Evolutionary conservation across 1,140 invertebrate species (phyloP).

Genomic region (Diorhabda elongata): DNA sequence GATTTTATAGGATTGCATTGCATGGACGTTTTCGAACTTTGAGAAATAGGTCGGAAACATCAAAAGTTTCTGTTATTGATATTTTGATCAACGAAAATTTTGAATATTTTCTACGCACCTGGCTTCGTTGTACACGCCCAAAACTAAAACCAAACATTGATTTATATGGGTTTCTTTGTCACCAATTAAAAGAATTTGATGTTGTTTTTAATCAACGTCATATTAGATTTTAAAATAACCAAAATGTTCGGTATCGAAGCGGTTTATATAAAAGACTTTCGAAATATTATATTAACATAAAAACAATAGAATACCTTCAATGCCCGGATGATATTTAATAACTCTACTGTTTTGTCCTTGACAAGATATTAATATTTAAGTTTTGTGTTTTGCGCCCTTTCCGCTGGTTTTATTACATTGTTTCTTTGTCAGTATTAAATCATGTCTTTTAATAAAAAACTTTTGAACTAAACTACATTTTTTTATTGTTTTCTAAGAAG

Average conservation of each 20-base stretch:
- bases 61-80: no score
- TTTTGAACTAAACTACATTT: no score
- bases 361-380: slow-evolving; percentile 6
- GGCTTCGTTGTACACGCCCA: slow-evolving; percentile 1
- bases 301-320: slow-evolving; percentile 37
- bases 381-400: neutral
- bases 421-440: neutral
- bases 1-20: no score
- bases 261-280: slow-evolving; percentile 27
- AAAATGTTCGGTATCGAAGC: slow-evolving; percentile 35
- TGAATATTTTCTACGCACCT: slow-evolving; percentile 3
- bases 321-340: slow-evolving; percentile 28
- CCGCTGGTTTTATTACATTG: neutral
- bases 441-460: neutral
- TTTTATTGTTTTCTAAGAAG: no score
- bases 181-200: slow-evolving; percentile 36
- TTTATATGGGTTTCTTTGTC: slow-evolving; percentile 29
- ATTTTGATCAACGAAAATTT: no score
- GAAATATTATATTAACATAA: slow-evolving; percentile 37
- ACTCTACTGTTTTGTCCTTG: slow-evolving; percentile 12
- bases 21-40: no score
- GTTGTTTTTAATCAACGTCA: slow-evolving; percentile 38
- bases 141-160: slow-evolving; percentile 34
- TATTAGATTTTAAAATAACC: slow-evolving; percentile 34
- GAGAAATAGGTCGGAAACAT: no score